Evolutionary conservation across 2,113 vertebrate genomes (phyloP).

Genomic region (Cyanoramphus novaezelandiae): DNA sequence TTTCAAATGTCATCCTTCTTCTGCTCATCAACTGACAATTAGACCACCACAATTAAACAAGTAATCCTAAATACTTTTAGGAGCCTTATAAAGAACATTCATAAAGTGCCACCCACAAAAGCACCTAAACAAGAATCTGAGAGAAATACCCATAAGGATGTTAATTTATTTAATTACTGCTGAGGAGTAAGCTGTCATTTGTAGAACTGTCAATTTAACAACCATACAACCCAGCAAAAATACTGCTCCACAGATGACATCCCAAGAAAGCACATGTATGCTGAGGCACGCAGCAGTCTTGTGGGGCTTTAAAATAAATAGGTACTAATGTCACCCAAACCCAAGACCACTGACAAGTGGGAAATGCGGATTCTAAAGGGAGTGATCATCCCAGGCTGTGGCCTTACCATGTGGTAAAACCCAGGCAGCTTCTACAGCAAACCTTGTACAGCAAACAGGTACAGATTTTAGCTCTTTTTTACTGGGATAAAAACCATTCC

Average conservation of each 20-base stretch:
- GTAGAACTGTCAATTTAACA: background rate
- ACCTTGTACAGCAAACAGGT: background rate
- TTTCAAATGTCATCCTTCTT: background rate
- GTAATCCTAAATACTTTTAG: background rate
- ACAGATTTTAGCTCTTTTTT: background rate
- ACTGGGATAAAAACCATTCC: background rate
- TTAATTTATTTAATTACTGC: background rate
- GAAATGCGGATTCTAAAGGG: background rate
- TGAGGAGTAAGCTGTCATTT: background rate
- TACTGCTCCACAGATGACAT: fast-evolving
- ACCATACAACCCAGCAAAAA: background rate
- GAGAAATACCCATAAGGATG: background rate
- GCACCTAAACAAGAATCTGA: background rate
- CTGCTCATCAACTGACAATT: background rate
- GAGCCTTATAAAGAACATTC: slow-evolving; percentile 28
- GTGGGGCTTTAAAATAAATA: background rate
- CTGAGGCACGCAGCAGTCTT: background rate
- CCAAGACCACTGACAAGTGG: background rate
- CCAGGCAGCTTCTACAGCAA: background rate
- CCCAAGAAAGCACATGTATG: background rate
- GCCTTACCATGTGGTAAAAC: background rate
- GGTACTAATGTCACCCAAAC: background rate
- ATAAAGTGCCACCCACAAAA: slow-evolving; percentile 28
- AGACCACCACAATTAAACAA: slow-evolving; percentile 27
- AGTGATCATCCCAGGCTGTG: background rate